These are phyloP conservation scores for Uloborus diversus DNA, from an alignment of 1,140 invertebrate genomes.

Conservation along the genomic window DNA sequence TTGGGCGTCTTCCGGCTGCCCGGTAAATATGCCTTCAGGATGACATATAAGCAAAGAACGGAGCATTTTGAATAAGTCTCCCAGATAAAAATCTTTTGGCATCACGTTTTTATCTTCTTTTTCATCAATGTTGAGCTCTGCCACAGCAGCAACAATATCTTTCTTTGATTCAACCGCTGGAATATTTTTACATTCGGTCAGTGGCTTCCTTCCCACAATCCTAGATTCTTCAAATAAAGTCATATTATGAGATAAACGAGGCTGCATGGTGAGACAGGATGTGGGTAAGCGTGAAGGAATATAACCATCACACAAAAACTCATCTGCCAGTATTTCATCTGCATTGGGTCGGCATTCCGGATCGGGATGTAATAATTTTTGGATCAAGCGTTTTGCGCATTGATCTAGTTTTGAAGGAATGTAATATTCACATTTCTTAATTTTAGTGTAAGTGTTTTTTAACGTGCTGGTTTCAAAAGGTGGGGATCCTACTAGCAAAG, in stretches of 20 bases:
- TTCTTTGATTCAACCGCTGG: background rate
- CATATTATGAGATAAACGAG: conserved; percentile 71
- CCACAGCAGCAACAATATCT: background rate
- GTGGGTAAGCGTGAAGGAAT: conserved; percentile 83
- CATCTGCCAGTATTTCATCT: conserved; percentile 69
- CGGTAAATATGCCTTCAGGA: conserved; percentile 59
- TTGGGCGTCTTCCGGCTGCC: conserved; percentile 82
- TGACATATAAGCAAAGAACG: conserved; percentile 65
- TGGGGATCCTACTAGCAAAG: conserved; percentile 73
- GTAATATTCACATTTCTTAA: conserved; percentile 73
- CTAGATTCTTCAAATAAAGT: conserved; percentile 48
- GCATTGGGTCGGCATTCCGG: conserved; percentile 71
- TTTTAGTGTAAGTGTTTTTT: conserved; percentile 73
- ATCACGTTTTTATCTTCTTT: conserved; percentile 32
- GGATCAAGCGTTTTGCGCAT: conserved; percentile 69
- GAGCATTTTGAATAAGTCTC: conserved; percentile 67
- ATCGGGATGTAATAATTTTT: conserved; percentile 70
- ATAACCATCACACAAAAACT: conserved; percentile 72
- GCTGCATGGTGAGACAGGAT: conserved; percentile 91
- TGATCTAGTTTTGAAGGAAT: conserved; percentile 69
- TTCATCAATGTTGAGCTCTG: conserved; percentile 5
- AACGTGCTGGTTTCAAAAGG: conserved; percentile 74
- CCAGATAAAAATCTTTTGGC: conserved; percentile 67
- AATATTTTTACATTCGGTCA: background rate
- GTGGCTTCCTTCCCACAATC: conserved; percentile 6